Conservation (phyloP, 1,140 invertebrate genomes). For the Lepidotrigona ventralis region DNA sequence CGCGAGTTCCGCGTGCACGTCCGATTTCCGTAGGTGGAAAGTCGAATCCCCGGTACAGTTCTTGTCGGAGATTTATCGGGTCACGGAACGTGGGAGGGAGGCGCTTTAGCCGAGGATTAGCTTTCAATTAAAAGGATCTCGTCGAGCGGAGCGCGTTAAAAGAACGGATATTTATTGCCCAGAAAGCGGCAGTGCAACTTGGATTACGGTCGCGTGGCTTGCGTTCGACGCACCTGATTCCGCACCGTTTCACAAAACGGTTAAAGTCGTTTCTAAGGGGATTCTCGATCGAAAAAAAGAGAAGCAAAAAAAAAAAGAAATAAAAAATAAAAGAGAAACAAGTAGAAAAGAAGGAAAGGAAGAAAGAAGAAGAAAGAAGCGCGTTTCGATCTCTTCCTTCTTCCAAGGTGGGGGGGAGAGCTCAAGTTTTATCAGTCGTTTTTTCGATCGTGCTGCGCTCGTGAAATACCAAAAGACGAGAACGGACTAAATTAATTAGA, state of each 20-base stretch:
- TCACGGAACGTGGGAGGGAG: slow-evolving; percentile 15
- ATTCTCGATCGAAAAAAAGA: neutral
- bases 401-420: too few relatives aligned
- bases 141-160: slow-evolving; percentile 60
- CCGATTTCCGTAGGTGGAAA: slow-evolving; percentile 11
- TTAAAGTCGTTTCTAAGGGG: neutral
- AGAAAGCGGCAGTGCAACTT: slow-evolving; percentile 36
- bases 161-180: slow-evolving; percentile 71
- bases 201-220: slow-evolving; percentile 53
- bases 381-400: neutral
- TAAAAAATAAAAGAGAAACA: too few relatives aligned
- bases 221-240: slow-evolving; percentile 53
- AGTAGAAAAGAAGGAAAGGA: too few relatives aligned
- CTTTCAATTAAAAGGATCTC: slow-evolving; percentile 73
- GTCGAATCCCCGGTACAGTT: slow-evolving; percentile 43
- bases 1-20: neutral
- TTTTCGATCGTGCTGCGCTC: neutral
- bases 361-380: neutral
- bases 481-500: neutral
- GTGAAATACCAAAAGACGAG: too few relatives aligned
- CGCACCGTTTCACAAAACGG: slow-evolving; percentile 10
- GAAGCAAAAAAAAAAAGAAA: too few relatives aligned
- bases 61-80: slow-evolving; percentile 65
- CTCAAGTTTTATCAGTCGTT: too few relatives aligned
- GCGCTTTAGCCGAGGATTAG: slow-evolving; percentile 73